phyloP scores from a whole-genome alignment of 1,140 invertebrate species.

The Matsumurasca onukii region DNA sequence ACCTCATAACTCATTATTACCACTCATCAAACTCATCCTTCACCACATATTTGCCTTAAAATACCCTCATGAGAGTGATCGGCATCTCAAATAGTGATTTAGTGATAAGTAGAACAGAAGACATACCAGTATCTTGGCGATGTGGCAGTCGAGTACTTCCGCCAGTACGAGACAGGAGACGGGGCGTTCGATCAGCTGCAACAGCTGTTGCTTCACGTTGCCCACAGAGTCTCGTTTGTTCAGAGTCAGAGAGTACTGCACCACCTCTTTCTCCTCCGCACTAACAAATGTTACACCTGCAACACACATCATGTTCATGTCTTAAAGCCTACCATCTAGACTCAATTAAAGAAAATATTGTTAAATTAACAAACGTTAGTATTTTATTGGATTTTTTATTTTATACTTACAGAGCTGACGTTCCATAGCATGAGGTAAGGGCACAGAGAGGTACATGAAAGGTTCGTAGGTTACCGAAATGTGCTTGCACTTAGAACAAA shows the following conservation, averaged over 20 bases:
- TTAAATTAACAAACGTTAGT: not conserved
- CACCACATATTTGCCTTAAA: too few relatives aligned
- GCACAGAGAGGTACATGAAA: constrained; percentile 73
- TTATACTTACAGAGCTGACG: constrained; percentile 56
- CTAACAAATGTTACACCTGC: constrained; percentile 61
- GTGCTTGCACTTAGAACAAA: constrained; percentile 66
- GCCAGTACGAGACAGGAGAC: constrained; percentile 52
- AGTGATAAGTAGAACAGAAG: too few relatives aligned
- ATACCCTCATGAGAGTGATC: too few relatives aligned
- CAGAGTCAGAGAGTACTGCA: constrained; percentile 59
- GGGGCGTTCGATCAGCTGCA: constrained; percentile 47
- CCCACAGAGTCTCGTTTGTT: constrained; percentile 61
- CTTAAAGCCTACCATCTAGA: not conserved
- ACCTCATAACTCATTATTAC: too few relatives aligned
- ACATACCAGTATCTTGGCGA: constrained; percentile 62
- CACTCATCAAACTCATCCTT: too few relatives aligned
- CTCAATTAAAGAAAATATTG: not conserved
- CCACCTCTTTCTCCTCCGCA: constrained; percentile 50
- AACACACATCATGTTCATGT: constrained; percentile 36
- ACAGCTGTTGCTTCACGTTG: constrained; percentile 59
- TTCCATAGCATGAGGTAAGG: constrained; percentile 67
- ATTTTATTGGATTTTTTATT: constrained; percentile 9
- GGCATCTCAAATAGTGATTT: too few relatives aligned
- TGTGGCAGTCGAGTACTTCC: constrained; percentile 65
- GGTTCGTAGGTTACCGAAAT: constrained; percentile 71